A percentile compares a stretch with the other conserved stretches of the same genome.
phyloP scores from a whole-genome alignment of 2,113 vertebrate species.

The Thalassarche chlororhynchos region DNA sequence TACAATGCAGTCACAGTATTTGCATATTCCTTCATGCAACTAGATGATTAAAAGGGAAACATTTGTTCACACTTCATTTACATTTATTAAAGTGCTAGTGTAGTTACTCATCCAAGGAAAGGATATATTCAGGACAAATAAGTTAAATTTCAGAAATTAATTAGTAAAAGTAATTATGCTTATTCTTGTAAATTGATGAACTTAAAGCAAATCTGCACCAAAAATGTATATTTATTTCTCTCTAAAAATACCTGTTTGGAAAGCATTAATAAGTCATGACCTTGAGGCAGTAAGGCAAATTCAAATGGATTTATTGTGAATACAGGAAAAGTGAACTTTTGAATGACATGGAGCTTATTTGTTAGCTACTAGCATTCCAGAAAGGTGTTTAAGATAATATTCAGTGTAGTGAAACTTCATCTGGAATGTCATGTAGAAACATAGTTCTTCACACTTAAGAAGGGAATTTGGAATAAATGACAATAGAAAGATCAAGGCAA shows the following conservation, averaged over 20 bases:
- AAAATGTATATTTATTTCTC: not conserved
- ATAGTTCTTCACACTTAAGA: not conserved
- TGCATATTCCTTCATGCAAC: slow-evolving; percentile 17
- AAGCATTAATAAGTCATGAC: not conserved
- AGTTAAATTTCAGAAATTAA: slow-evolving; percentile 49
- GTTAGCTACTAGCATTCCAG: not conserved
- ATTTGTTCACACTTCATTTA: slow-evolving; percentile 55
- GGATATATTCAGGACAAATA: slow-evolving; percentile 32
- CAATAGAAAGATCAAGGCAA: not conserved
- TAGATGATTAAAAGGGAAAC: slow-evolving; percentile 46
- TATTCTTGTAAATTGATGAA: slow-evolving; percentile 46
- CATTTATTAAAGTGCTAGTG: slow-evolving; percentile 30
- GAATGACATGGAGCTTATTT: not conserved
- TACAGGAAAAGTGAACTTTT: not conserved
- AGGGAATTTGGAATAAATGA: not conserved
- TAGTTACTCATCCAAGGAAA: not conserved
- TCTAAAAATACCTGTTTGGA: not conserved
- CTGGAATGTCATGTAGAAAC: not conserved
- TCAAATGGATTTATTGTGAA: not conserved
- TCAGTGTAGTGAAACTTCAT: not conserved
- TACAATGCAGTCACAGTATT: not conserved
- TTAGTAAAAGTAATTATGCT: slow-evolving; percentile 39
- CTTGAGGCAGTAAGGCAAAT: not conserved
- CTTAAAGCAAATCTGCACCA: not conserved
- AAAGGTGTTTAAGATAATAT: not conserved